Evolutionary conservation across 2,888 invertebrate genomes (phyloP), one percentile per base, ranked within the genome.

Genomic region (Timandra comae): DNA sequence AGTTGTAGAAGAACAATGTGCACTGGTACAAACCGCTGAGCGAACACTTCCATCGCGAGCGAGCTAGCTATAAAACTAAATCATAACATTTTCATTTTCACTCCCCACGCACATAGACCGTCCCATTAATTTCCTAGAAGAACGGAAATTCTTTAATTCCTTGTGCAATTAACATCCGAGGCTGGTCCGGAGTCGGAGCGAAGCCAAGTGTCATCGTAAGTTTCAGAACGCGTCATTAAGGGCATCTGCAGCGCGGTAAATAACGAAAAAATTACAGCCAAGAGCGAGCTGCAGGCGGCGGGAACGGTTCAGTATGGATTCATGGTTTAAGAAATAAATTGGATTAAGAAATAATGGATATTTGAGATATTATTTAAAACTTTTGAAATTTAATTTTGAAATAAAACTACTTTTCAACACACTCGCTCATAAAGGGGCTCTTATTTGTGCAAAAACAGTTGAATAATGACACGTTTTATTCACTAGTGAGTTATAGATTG

Each of bases 201-300:
- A 61, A 62, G 81, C 79, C 79, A 84, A 85, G 84, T 85, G 82
- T 82, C 84, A 84, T 84, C 84, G 75, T 84, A 85, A 84, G 82
- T 85, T 82, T 82, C 82, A 78, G 71, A 71, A 75, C 77, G 76
- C 80, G 82, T 82, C 84, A 80, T 84, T 84, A 85, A 77, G 69
- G 81, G 78, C 84, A 85, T 85, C 84, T 85, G 84, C 78, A 84
- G 65, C 75, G 68, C 68, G 74, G 72, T 81, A 81, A 81, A 82
- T 82, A 80, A 82, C 71, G 74, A 75, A 78, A 81, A 80, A 81
- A 77, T 62, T 52, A 31, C 19, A 10, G 29, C 10, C 29, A 38
- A 36, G 36, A 2, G 22, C 7, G 30, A 30, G 26, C 3, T 29
- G 33, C 27, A 29, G 12, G 59, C 34, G 41, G 42, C 43, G 45